These are phyloP conservation scores for Galemys pyrenaicus DNA, from an alignment of 2,113 vertebrate species.

Conservation along the genomic window DNA sequence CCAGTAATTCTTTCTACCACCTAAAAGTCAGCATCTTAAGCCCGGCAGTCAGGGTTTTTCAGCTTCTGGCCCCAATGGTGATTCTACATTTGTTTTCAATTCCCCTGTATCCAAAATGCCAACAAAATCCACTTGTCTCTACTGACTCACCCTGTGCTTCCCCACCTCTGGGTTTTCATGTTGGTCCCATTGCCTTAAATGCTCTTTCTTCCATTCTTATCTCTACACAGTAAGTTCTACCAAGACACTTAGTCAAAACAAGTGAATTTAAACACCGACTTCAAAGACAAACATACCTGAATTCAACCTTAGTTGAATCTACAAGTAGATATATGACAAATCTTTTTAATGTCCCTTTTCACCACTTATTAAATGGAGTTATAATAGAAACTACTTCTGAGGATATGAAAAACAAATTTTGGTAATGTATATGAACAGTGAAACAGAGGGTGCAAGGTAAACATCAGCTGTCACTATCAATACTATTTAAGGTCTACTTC, in stretches of 20 bases:
- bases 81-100: background rate
- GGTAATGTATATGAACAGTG: background rate
- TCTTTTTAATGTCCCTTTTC: background rate
- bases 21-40: background rate
- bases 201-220: background rate
- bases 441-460: background rate
- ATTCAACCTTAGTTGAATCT: background rate
- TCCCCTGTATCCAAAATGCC: background rate
- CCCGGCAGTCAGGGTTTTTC: background rate
- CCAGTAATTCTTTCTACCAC: background rate
- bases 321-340: background rate
- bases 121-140: background rate
- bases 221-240: background rate
- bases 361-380: background rate
- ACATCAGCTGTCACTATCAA: background rate
- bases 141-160: background rate
- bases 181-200: background rate
- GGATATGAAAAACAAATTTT: background rate
- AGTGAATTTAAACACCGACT: background rate
- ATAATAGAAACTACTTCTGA: background rate
- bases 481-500: background rate
- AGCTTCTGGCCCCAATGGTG: background rate
- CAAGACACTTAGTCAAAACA: background rate
- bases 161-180: background rate
- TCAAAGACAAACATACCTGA: background rate